Percentiles rank a stretch among this genome's conserved stretches.
phyloP scores from a whole-genome alignment of 1,140 invertebrate species.

The Pseudomyrmex dendroicus region DNA sequence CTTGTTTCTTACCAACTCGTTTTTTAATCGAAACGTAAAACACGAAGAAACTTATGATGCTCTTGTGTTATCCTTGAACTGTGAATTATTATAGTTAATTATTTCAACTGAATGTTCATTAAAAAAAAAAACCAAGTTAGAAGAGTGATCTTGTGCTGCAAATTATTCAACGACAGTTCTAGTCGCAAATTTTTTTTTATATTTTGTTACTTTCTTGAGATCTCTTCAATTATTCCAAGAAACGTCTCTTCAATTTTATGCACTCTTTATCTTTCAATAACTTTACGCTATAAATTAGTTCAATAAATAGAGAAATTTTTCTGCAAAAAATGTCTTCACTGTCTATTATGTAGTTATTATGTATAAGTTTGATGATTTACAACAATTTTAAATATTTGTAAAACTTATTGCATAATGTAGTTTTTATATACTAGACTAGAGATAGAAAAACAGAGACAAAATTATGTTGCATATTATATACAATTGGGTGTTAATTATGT shows the following conservation, averaged over 20 bases:
- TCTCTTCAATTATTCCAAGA: neutral
- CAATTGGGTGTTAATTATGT: too few species aligned
- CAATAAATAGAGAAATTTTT: constrained; percentile 1
- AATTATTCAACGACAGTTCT: neutral
- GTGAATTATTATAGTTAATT: neutral
- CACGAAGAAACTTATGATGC: neutral
- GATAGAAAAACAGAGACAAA: too few species aligned
- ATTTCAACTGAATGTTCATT: neutral
- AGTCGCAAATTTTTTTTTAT: neutral
- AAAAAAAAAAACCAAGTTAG: neutral
- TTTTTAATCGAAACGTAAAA: neutral
- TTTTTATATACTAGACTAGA: too few species aligned
- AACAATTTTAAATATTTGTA: too few species aligned
- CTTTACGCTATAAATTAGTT: neutral
- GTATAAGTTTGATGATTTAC: too few species aligned
- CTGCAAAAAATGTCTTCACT: neutral
- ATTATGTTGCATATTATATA: too few species aligned
- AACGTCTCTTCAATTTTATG: neutral
- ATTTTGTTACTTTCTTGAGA: constrained; percentile 16
- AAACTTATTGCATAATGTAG: too few species aligned
- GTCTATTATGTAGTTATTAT: too few species aligned
- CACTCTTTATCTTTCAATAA: neutral
- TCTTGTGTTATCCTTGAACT: constrained; percentile 9
- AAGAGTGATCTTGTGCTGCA: neutral
- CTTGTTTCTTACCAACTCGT: neutral